Conservation (phyloP, 2,113 vertebrate species). For the Gymnobelideus leadbeateri region DNA sequence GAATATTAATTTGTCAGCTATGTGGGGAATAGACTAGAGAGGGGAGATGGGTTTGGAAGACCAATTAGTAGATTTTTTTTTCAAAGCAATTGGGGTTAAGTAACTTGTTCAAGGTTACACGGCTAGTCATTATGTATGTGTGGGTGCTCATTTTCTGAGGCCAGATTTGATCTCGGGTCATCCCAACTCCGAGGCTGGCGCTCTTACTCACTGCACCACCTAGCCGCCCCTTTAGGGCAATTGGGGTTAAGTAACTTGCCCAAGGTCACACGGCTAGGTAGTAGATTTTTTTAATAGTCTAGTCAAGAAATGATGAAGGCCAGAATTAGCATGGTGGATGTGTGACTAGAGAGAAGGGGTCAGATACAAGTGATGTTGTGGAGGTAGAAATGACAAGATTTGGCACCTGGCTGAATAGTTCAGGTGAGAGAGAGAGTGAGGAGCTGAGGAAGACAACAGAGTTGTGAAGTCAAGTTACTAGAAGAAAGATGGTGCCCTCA, state of each 20-base stretch:
- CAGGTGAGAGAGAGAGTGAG: neutral
- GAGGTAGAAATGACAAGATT: neutral
- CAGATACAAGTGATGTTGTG: neutral
- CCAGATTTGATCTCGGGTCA: too few species aligned
- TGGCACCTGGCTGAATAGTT: neutral
- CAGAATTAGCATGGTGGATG: neutral
- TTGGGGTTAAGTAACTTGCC: too few species aligned
- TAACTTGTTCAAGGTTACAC: too few species aligned
- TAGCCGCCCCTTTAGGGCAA: too few species aligned
- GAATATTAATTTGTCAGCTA: neutral
- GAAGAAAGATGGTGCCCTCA: neutral
- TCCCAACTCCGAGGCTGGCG: too few species aligned
- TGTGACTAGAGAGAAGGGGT: neutral
- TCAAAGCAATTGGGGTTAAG: too few species aligned
- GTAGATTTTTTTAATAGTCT: neutral
- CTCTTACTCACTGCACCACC: too few species aligned
- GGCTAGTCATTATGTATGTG: too few species aligned
- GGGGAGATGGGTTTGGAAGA: rapidly evolving
- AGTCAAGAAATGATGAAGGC: neutral
- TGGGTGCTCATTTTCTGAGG: too few species aligned
- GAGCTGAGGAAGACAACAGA: neutral
- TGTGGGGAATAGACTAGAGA: neutral
- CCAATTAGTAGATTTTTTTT: rapidly evolving
- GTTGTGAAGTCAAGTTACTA: neutral
- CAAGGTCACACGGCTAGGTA: too few species aligned